These are phyloP conservation scores for Mustelus asterias DNA, from an alignment of 2,113 vertebrate species.

Conservation along the genomic window DNA sequence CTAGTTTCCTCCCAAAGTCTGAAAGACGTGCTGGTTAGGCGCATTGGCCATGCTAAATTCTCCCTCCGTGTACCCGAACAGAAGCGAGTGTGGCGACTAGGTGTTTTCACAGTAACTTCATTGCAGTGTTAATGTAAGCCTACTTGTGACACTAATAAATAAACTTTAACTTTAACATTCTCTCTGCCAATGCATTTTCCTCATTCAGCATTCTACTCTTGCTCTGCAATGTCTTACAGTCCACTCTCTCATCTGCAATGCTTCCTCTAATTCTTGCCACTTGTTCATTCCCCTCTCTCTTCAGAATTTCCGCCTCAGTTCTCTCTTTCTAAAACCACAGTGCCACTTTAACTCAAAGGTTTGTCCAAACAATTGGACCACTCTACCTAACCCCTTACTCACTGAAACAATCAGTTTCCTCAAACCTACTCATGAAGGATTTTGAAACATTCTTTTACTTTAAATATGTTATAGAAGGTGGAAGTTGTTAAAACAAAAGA, in stretches of 20 bases:
- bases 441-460: background rate
- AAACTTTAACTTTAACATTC: background rate
- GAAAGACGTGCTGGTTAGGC: no score
- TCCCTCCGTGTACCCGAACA: no score
- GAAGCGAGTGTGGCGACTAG: no score
- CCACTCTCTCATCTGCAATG: background rate
- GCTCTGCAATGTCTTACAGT: background rate
- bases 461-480: background rate
- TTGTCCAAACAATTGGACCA: background rate
- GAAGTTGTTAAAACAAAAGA: background rate
- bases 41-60: no score
- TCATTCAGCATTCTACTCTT: background rate
- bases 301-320: background rate
- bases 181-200: background rate
- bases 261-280: background rate
- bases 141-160: no score
- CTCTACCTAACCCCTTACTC: background rate
- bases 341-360: background rate
- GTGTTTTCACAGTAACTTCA: no score
- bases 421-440: background rate
- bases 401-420: background rate
- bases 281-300: background rate
- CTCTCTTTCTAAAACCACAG: background rate
- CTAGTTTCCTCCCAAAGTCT: no score
- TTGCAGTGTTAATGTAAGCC: no score